phyloP scores from a whole-genome alignment of 2,888 invertebrate genomes.

The Terebella lapidaria region DNA sequence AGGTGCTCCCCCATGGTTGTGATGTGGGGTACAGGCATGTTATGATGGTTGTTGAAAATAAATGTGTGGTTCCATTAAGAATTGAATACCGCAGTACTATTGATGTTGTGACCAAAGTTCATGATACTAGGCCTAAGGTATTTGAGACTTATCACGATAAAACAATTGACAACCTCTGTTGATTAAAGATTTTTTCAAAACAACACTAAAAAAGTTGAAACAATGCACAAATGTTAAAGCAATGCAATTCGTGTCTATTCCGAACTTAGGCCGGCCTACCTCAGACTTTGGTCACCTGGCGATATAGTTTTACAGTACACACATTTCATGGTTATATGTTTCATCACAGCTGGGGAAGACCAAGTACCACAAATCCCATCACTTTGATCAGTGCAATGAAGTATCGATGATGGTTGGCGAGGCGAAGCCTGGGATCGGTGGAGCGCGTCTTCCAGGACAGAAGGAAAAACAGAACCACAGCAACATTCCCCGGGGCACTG shows the following conservation, averaged over 20 bases:
- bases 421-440: slow-evolving; percentile 62
- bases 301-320: not conserved
- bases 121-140: no score
- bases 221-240: no score
- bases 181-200: no score
- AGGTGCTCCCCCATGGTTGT: no score
- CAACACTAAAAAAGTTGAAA: no score
- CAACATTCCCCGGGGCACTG: slow-evolving; percentile 70
- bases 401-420: slow-evolving; percentile 59
- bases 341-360: slow-evolving; percentile 62
- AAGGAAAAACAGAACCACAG: slow-evolving; percentile 62
- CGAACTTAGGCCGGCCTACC: not conserved
- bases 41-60: no score
- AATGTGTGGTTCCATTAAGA: no score
- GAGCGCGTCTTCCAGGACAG: slow-evolving; percentile 58
- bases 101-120: no score
- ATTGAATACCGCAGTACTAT: no score
- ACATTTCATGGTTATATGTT: not conserved
- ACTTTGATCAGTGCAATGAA: slow-evolving; percentile 59
- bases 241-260: not conserved
- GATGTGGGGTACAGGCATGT: no score
- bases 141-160: no score
- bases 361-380: slow-evolving; percentile 62
- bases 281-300: not conserved
- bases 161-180: no score